These are phyloP conservation scores for Pocillopora meandrina DNA, from an alignment of 92 coral and sea anemone genomes.

Conservation along the genomic window DNA sequence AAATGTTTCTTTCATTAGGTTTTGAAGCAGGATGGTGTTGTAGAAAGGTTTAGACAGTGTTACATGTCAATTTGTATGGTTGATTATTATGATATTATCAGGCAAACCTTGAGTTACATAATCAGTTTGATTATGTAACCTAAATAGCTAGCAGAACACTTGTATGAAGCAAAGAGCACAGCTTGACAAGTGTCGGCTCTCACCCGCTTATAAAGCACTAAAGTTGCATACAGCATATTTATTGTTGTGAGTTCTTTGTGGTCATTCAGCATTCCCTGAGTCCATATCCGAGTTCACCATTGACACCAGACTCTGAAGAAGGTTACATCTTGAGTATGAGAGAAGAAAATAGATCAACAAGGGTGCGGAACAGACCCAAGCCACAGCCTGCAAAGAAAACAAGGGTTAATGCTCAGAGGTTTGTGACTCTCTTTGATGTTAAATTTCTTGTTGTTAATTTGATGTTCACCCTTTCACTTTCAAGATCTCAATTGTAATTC, in stretches of 20 bases:
- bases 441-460: neutral
- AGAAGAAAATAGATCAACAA: slow-evolving; percentile 54
- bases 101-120: too few species aligned
- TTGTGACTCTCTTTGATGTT: neutral
- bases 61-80: too few species aligned
- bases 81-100: too few species aligned
- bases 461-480: neutral
- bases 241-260: neutral
- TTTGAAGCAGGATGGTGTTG: too few species aligned
- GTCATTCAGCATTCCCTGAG: slow-evolving; percentile 49
- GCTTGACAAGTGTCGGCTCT: too few species aligned
- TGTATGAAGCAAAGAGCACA: too few species aligned
- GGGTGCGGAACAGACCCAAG: slow-evolving; percentile 63
- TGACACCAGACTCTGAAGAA: slow-evolving; percentile 79
- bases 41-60: too few species aligned
- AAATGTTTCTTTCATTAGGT: too few species aligned
- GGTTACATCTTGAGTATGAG: slow-evolving; percentile 53
- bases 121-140: too few species aligned
- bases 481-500: neutral
- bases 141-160: too few species aligned
- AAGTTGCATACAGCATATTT: neutral
- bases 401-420: slow-evolving; percentile 88
- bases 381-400: slow-evolving; percentile 76
- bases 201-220: neutral
- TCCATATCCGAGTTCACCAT: slow-evolving; percentile 72